Base-by-base conservation (phyloP, 2,113 vertebrate species). In the Alethe diademata region DNA sequence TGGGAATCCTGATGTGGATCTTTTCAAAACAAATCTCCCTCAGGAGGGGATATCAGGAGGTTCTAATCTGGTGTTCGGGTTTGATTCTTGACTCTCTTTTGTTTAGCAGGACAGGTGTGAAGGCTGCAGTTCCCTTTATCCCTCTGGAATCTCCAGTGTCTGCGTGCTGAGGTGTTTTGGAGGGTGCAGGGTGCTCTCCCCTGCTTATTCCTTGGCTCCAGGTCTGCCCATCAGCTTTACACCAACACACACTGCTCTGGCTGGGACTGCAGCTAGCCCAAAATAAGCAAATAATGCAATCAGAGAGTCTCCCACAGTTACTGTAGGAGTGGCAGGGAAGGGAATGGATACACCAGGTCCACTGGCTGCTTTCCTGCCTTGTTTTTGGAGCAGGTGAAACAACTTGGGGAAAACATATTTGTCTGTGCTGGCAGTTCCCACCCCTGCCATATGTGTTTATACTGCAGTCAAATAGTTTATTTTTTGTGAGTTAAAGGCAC, bases 301-400 rank as follows among this genome's bases (percentile, higher is more conserved):
- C 0, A 3, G 61, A 3, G 61, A 40, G 8, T 54, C 22, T 70
- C 8, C 18, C 1, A 1, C 3, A 9, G 53, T 19, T 75, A 18
- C 24, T 6, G 1, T 40, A 29, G 51, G 70, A 72, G 33, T 42
- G 69, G 38, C 69, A 54, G 56, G 25, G 33, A 36, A 57, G 29
- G 33, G 33, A 53, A 61, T 19, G 8, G 43, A 23, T 17, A 14
- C 2, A 10, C 11, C 58, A 43, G 31, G 6, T 36, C 43, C n/a
- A 3, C 24, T 3, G 0, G 18, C 23, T 84, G 69, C 78, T 72
- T 64, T 83, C 19, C 28, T 71, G 35, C 45, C 62, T 62, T 3
- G 0, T 51, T 87, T 84, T 64, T 51, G 67, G 53, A 57, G 35
- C 73, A 76, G 19, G 43, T 74, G 38, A 62, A 91, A 60, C 69